Conservation (phyloP, 2,113 vertebrate species). For the Calidris pygmaea region DNA sequence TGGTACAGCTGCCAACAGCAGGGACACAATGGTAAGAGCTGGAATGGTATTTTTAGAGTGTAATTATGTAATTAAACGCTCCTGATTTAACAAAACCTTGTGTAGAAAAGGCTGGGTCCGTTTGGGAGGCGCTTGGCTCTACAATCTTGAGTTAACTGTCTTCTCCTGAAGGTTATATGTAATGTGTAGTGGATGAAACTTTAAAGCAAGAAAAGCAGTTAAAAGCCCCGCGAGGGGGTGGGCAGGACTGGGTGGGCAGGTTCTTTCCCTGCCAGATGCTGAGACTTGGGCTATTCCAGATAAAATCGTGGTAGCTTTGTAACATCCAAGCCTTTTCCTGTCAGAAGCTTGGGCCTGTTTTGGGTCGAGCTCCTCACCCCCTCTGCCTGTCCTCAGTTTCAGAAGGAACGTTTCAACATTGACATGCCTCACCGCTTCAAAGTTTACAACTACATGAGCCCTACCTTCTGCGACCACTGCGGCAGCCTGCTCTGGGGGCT, state of each 20-base stretch:
- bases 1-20: conserved; percentile 94
- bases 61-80: neutral
- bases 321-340: neutral
- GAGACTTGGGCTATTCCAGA: neutral
- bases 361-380: neutral
- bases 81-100: neutral
- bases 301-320: neutral
- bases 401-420: conserved; percentile 99
- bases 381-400: conserved; percentile 81
- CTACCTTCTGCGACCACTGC: conserved; percentile 98
- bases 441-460: conserved; percentile 97
- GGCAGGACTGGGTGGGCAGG: neutral
- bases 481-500: conserved; percentile 98
- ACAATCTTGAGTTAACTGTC: neutral
- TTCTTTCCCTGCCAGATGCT: neutral
- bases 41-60: neutral
- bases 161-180: neutral
- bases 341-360: neutral
- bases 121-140: neutral
- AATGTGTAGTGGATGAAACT: neutral
- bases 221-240: neutral
- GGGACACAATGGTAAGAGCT: conserved; percentile 91
- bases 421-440: conserved; percentile 98
- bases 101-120: neutral
- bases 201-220: neutral